These are phyloP conservation scores for Andrena cerasifolii DNA, from an alignment of 1,140 invertebrate species.

Conservation along the genomic window DNA sequence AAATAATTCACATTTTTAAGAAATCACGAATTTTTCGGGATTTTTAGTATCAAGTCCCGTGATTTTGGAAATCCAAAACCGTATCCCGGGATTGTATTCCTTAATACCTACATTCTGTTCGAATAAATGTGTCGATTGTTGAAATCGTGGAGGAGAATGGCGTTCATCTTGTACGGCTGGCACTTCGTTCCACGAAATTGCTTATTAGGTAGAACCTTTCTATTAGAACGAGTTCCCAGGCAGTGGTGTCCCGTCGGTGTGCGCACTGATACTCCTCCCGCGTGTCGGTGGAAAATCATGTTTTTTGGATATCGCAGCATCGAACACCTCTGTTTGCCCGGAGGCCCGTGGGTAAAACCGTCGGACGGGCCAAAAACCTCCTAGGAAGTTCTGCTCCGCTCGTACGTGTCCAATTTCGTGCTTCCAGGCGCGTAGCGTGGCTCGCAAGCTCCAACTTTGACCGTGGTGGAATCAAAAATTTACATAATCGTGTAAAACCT, in stretches of 20 bases:
- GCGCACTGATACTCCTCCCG: background rate
- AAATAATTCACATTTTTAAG: too few species aligned
- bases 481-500: slow-evolving; percentile 52
- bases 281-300: slow-evolving; percentile 22
- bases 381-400: slow-evolving; percentile 34
- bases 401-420: slow-evolving; percentile 57
- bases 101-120: too few species aligned
- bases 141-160: too few species aligned
- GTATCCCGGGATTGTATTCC: too few species aligned
- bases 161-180: too few species aligned
- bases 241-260: background rate
- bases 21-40: too few species aligned
- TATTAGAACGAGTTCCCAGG: background rate
- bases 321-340: slow-evolving; percentile 10
- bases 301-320: slow-evolving; percentile 38
- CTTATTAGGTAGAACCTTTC: background rate
- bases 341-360: slow-evolving; percentile 13
- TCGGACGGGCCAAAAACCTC: slow-evolving; percentile 43
- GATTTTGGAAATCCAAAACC: too few species aligned
- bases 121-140: too few species aligned
- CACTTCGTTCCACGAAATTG: background rate
- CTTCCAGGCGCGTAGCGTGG: slow-evolving; percentile 7
- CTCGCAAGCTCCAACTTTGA: slow-evolving; percentile 32
- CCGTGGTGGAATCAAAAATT: slow-evolving; percentile 35
- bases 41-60: too few species aligned